Evolutionary conservation across 1,140 invertebrate species (phyloP).

Genomic region (Medauroidea extradentata): DNA sequence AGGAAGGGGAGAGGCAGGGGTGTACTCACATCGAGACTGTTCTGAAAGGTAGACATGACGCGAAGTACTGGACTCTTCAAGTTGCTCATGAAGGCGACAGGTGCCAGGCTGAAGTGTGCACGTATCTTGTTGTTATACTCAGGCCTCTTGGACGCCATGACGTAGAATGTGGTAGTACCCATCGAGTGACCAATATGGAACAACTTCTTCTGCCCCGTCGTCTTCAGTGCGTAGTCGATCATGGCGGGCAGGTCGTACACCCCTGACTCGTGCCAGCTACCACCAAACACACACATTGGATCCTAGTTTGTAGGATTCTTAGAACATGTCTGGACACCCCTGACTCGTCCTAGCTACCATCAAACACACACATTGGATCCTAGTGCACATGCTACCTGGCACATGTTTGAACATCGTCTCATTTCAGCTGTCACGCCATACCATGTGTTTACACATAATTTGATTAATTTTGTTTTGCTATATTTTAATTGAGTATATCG

Average conservation of each 20-base stretch:
- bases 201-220: conserved; percentile 48
- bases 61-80: conserved; percentile 47
- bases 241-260: conserved; percentile 62
- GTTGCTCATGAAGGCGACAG: conserved; percentile 57
- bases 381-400: too few relatives aligned
- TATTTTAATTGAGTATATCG: too few relatives aligned
- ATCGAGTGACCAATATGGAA: conserved; percentile 62
- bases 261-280: conserved; percentile 62
- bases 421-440: too few relatives aligned
- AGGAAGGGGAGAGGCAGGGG: too few relatives aligned
- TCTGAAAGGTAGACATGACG: conserved; percentile 15
- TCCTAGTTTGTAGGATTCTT: conserved; percentile 27
- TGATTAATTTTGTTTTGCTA: too few relatives aligned
- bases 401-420: too few relatives aligned
- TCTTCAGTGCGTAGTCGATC: conserved; percentile 59
- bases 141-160: conserved; percentile 53
- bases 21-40: not conserved
- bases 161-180: conserved; percentile 63
- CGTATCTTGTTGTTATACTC: conserved; percentile 62
- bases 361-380: too few relatives aligned
- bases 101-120: conserved; percentile 61
- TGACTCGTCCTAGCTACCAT: too few relatives aligned
- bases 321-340: not conserved
- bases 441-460: too few relatives aligned
- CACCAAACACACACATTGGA: conserved; percentile 46